Conservation (phyloP, 2,113 vertebrate genomes). For the Tychaedon coryphoeus region DNA sequence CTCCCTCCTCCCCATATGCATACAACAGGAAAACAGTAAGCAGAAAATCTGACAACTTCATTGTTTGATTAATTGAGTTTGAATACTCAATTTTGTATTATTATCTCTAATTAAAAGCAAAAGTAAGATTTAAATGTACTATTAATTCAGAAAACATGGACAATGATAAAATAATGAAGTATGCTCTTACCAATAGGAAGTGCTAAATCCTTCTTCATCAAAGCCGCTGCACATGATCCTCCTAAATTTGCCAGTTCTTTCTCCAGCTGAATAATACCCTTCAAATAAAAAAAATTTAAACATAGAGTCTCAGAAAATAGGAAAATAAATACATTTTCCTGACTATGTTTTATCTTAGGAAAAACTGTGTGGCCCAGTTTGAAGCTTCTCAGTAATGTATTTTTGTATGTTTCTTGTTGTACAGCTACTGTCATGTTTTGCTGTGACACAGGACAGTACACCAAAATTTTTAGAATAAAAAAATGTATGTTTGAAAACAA, state of each 20-base stretch:
- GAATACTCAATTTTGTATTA: not conserved
- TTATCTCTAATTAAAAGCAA: not conserved
- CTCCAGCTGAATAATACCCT: constrained; percentile 96
- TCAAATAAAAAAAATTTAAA: constrained; percentile 17
- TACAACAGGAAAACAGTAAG: not conserved
- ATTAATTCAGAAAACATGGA: not conserved
- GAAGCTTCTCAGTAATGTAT: not conserved
- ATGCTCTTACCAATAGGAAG: constrained; percentile 86
- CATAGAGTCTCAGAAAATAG: not conserved
- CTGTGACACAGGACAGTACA: not conserved
- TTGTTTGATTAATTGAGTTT: not conserved
- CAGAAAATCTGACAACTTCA: not conserved
- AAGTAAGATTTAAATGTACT: not conserved
- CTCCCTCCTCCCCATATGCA: not conserved
- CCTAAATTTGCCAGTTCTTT: constrained; percentile 96
- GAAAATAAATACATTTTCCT: not conserved
- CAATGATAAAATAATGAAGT: not conserved
- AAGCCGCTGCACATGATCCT: constrained; percentile 93
- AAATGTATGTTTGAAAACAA: not conserved
- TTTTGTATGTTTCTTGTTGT: not conserved
- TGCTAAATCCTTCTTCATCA: constrained; percentile 98
- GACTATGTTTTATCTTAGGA: not conserved
- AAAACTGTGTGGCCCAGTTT: not conserved
- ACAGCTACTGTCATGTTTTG: not conserved
- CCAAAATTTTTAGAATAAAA: not conserved